Conservation (phyloP, 2,797 vertebrate species). For the Hoplostethus mediterraneus region DNA sequence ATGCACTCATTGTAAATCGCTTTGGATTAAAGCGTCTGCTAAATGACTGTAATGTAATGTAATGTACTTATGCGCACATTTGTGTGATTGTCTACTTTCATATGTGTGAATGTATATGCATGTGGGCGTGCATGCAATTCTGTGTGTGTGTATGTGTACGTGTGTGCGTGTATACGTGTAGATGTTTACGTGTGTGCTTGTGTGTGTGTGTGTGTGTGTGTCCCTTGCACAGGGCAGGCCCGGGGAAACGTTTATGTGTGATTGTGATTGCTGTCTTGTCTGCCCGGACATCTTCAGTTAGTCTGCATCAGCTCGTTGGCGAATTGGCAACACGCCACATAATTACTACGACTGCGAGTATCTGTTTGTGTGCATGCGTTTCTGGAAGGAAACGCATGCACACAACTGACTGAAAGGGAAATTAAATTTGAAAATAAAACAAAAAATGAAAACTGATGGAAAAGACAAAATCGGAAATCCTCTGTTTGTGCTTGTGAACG, state of each 20-base stretch:
- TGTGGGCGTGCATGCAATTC: not conserved
- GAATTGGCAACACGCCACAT: constrained; percentile 61
- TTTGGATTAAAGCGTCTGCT: too few relatives aligned
- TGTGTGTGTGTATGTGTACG: constrained; percentile 17
- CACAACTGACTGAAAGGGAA: constrained; percentile 36
- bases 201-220: constrained; percentile 16
- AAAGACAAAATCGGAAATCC: too few relatives aligned
- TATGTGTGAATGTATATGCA: not conserved
- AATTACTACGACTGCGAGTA: constrained; percentile 64
- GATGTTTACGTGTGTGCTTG: constrained; percentile 43
- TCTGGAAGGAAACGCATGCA: too few relatives aligned
- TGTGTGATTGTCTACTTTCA: too few relatives aligned
- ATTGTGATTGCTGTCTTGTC: constrained; percentile 76
- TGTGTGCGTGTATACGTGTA: constrained; percentile 11
- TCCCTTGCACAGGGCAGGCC: constrained; percentile 51
- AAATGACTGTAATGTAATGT: too few relatives aligned
- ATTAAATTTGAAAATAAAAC: constrained; percentile 24
- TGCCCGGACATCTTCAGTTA: constrained; percentile 63
- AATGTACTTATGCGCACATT: too few relatives aligned
- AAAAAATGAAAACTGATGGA: constrained; percentile 11
- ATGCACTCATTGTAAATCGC: too few relatives aligned
- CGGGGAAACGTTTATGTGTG: constrained; percentile 13
- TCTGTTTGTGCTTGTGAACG: not conserved
- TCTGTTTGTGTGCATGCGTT: constrained; percentile 44
- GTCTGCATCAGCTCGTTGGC: constrained; percentile 66